Base-by-base conservation (phyloP, 2,113 vertebrate genomes). In the Pseudorasbora parva region DNA sequence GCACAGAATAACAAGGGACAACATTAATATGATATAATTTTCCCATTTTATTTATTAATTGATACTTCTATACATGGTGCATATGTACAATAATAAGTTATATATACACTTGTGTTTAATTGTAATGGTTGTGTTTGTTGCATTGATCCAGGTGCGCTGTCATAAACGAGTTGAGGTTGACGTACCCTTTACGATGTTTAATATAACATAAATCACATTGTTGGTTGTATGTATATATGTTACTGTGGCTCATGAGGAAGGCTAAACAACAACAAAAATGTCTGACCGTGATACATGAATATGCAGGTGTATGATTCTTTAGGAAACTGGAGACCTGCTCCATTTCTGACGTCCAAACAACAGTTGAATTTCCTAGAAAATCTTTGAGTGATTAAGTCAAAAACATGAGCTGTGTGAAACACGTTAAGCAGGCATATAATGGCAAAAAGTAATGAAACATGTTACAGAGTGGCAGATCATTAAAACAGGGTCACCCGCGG, bases 51-150 rank as follows among this genome's bases (percentile, higher is more conserved):
- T 51, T 73, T 10, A 23, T 79, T 84, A 80, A 86, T 87, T 79
- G 71, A 90, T 91, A 90, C 83, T 91, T 93, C 72, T 92, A 93
- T 93, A 93, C 89, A 84, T 90, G 85, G 90, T 88, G 90, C 83
- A 89, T 92, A 93, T 94, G 91, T 94, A 95, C 94, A 95, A 86
- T 92, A 95, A 95, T 95, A 95, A 95, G 88, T 95, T 95, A 95
- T 95, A 95, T 95, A 92, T 95, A 94, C 92, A 95, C 82, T 89
- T 91, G 88, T 84, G 89, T 89, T 89, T 90, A 82, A 62, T 91
- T 88, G 59, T 73, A 81, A 87, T 86, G 83, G 87, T 69, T 74
- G 71, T 86, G 85, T 62, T 82, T 81, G 82, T 89, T 54, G 90
- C 77, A 87, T 72, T 37, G 41, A 9, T 73, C 64, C 64, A 66